Conservation (phyloP, 2,797 vertebrate genomes). For the Sardinella longiceps region DNA sequence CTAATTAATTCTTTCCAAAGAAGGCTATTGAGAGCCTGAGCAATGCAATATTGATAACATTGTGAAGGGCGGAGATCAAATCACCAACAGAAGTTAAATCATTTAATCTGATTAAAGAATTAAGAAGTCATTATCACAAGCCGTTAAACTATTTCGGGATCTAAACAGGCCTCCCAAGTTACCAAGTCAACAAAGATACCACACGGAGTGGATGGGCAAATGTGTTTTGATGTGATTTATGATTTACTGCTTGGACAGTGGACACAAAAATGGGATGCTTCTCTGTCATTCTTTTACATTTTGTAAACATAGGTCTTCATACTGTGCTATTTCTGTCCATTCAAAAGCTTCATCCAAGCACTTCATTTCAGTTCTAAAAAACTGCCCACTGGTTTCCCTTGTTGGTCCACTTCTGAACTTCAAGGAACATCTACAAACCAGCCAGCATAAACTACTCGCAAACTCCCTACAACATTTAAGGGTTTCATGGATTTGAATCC, state of each 20-base stretch:
- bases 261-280: neutral
- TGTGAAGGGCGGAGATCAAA: neutral
- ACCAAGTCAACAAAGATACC: neutral
- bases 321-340: neutral
- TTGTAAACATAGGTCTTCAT: neutral
- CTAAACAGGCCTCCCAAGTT: neutral
- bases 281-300: neutral
- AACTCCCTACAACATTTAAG: neutral
- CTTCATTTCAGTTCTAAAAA: neutral
- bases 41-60: conserved; percentile 10
- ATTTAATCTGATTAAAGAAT: conserved; percentile 22
- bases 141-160: neutral
- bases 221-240: too few species aligned
- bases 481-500: neutral
- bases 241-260: neutral
- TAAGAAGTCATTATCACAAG: conserved; percentile 20
- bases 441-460: neutral
- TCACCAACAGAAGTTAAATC: conserved; percentile 14
- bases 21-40: neutral
- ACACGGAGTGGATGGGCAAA: neutral
- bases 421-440: neutral
- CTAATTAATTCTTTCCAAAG: neutral
- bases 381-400: neutral
- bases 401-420: neutral
- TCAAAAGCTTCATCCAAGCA: neutral